These are phyloP conservation scores for Sussaba pulchella DNA, from an alignment of 2,888 invertebrate genomes.

Conservation along the genomic window DNA sequence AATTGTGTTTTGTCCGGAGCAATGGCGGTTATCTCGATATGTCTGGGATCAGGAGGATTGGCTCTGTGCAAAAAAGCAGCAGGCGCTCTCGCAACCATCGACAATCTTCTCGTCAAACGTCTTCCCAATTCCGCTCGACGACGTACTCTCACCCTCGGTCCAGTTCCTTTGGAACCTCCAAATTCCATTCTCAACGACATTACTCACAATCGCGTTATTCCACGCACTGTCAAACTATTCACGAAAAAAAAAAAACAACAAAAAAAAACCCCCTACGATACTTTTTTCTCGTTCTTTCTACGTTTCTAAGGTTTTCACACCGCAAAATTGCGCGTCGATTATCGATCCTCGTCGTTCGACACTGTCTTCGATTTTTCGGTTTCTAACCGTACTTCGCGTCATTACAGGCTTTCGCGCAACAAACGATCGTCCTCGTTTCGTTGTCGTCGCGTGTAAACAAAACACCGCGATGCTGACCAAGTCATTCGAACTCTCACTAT, in stretches of 20 bases:
- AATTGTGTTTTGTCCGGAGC: slow-evolving; percentile 88
- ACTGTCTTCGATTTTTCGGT: not conserved
- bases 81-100: slow-evolving; percentile 86
- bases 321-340: slow-evolving; percentile 16
- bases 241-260: not conserved
- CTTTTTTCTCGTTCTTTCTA: too few relatives aligned
- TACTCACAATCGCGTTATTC: slow-evolving; percentile 11
- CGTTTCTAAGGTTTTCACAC: slow-evolving; percentile 4
- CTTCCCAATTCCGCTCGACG: slow-evolving; percentile 86
- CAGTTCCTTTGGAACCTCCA: slow-evolving; percentile 79
- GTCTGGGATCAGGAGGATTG: slow-evolving; percentile 83
- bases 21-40: slow-evolving; percentile 88
- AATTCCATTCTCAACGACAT: slow-evolving; percentile 79
- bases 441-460: slow-evolving; percentile 44
- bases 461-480: not conserved
- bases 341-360: slow-evolving; percentile 26
- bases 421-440: slow-evolving; percentile 56
- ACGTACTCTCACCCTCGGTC: slow-evolving; percentile 78
- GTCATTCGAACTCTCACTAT: slow-evolving; percentile 21
- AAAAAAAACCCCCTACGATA: too few relatives aligned
- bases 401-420: slow-evolving; percentile 46
- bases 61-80: slow-evolving; percentile 86
- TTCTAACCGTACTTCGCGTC: slow-evolving; percentile 28
- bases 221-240: not conserved
- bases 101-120: slow-evolving; percentile 87